Percentiles rank a stretch among this genome's conserved stretches.
Conservation (phyloP, 2,113 vertebrate species). For the Zingel zingel region DNA sequence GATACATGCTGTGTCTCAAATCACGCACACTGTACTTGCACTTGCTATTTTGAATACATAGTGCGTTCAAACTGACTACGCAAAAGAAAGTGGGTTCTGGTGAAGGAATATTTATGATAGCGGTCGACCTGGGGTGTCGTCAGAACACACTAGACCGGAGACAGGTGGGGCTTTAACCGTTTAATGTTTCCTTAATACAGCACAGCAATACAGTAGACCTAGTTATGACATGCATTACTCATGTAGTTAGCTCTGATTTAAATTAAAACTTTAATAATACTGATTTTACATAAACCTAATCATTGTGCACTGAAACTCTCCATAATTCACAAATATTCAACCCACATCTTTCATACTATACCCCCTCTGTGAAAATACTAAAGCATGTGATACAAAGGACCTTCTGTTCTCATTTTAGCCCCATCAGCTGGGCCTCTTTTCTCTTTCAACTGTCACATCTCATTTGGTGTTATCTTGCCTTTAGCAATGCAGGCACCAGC, state of each 20-base stretch:
- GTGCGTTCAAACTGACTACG: no score
- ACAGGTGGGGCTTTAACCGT: no score
- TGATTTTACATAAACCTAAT: not conserved
- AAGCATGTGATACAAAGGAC: slow-evolving; percentile 43
- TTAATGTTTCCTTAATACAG: no score
- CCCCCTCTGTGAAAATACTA: not conserved
- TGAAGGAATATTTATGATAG: no score
- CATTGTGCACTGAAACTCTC: not conserved
- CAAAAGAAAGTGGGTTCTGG: no score
- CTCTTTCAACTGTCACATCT: slow-evolving; percentile 81
- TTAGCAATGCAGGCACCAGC: slow-evolving; percentile 61
- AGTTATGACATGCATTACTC: no score
- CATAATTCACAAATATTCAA: not conserved
- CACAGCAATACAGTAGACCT: no score
- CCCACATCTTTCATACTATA: not conserved
- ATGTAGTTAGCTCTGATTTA: not conserved
- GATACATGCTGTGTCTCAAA: not conserved
- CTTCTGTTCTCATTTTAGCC: slow-evolving; percentile 65
- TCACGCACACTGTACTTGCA: no score
- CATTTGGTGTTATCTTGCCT: slow-evolving; percentile 74
- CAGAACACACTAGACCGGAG: no score
- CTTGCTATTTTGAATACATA: no score
- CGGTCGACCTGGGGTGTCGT: no score
- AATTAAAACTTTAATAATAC: not conserved
- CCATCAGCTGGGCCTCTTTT: slow-evolving; percentile 73